Evolutionary conservation across 2,888 invertebrate species (phyloP).

Genomic region (Microplitis manilae): DNA sequence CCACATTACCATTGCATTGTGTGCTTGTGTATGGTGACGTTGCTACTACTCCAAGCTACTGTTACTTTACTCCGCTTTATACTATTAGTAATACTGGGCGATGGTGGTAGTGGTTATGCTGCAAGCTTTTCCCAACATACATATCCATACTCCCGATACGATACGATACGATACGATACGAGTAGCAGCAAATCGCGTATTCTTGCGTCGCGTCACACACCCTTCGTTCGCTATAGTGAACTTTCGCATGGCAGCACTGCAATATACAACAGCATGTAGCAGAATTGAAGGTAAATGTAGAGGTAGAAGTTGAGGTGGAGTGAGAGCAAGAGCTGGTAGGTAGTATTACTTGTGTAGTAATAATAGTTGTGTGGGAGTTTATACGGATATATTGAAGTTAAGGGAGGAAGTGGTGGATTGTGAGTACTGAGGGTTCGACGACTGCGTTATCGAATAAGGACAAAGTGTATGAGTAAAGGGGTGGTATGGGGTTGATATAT

Average conservation of each 20-base stretch:
- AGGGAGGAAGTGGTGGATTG: slow-evolving; percentile 24
- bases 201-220: slow-evolving; percentile 21
- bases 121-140: slow-evolving; percentile 12
- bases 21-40: slow-evolving; percentile 11
- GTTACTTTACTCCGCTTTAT: background rate
- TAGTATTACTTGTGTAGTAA: slow-evolving; percentile 43
- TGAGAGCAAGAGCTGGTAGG: slow-evolving; percentile 39
- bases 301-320: slow-evolving; percentile 17
- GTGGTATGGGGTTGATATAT: background rate
- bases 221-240: background rate
- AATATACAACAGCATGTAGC: background rate
- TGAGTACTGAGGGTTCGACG: slow-evolving; percentile 45
- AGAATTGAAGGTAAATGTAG: slow-evolving; percentile 30
- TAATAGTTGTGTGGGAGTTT: slow-evolving; percentile 1
- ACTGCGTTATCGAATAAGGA: slow-evolving; percentile 11
- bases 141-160: slow-evolving; percentile 11
- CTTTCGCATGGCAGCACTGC: slow-evolving; percentile 1
- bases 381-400: background rate
- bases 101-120: background rate
- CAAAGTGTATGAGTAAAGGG: background rate
- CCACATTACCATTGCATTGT: slow-evolving; percentile 38
- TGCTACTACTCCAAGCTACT: slow-evolving; percentile 13
- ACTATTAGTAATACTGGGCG: background rate
- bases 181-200: slow-evolving; percentile 23
- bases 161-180: slow-evolving; percentile 20